Conservation (phyloP, 2,888 invertebrate genomes). For the Andrena bucephala region DNA sequence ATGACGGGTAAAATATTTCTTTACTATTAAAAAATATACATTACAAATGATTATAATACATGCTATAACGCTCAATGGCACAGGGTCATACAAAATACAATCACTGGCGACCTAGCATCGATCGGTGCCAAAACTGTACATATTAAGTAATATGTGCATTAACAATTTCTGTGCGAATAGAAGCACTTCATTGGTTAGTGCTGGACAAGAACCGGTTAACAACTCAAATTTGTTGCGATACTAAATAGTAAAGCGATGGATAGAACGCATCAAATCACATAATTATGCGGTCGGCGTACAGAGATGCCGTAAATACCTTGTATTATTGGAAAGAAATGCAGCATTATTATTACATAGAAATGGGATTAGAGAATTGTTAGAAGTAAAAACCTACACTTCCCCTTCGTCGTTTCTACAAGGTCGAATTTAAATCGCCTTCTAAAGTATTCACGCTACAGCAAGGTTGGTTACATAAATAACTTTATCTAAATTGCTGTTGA, state of each 20-base stretch:
- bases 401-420: background rate
- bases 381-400: background rate
- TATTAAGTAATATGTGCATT: slow-evolving; percentile 23
- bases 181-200: slow-evolving; percentile 3
- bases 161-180: background rate
- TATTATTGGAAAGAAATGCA: slow-evolving; percentile 2
- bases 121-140: slow-evolving; percentile 30
- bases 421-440: background rate
- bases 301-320: slow-evolving; percentile 25
- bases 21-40: slow-evolving; percentile 36
- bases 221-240: background rate
- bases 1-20: slow-evolving; percentile 20
- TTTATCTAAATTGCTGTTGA: slow-evolving; percentile 3
- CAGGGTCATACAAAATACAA: slow-evolving; percentile 38
- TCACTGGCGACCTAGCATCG: slow-evolving; percentile 11
- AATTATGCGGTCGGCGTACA: background rate
- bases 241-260: background rate
- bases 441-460: background rate
- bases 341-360: slow-evolving; percentile 14
- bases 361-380: slow-evolving; percentile 11
- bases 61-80: slow-evolving; percentile 43
- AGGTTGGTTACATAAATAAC: slow-evolving; percentile 19
- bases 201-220: background rate
- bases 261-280: background rate
- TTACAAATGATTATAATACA: slow-evolving; percentile 38